These are phyloP conservation scores for Discoglossus pictus DNA, from an alignment of 2,797 vertebrate genomes.

Conservation along the genomic window DNA sequence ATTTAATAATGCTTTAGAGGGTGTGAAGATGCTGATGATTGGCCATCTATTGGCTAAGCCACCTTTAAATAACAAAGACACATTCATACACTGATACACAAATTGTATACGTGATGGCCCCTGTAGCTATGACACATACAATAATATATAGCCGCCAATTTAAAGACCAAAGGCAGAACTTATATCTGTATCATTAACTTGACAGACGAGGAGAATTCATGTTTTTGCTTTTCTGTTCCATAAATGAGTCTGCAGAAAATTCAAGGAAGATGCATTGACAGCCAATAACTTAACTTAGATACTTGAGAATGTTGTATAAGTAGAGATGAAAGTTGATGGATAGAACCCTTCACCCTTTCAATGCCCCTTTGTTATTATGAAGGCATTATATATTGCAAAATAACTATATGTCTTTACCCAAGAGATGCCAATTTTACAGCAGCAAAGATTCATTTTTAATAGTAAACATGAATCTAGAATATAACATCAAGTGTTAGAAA, in stretches of 20 bases:
- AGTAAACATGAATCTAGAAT: constrained; percentile 35
- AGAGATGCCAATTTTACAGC: constrained; percentile 31
- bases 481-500: constrained; percentile 23
- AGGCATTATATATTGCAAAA: constrained; percentile 46
- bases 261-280: constrained; percentile 54
- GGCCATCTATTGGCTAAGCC: too few species aligned
- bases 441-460: constrained; percentile 28
- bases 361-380: constrained; percentile 46
- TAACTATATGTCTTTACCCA: constrained; percentile 31
- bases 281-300: constrained; percentile 51
- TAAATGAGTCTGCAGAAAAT: constrained; percentile 40
- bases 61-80: too few species aligned
- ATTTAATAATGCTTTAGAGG: too few species aligned
- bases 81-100: too few species aligned
- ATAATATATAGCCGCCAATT: too few species aligned
- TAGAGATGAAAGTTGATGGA: constrained; percentile 51
- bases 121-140: too few species aligned
- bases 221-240: constrained; percentile 46
- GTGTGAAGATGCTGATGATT: too few species aligned
- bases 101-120: too few species aligned
- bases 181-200: constrained; percentile 21
- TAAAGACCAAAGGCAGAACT: neutral
- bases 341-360: constrained; percentile 39
- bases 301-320: constrained; percentile 45
- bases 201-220: neutral